Percentiles rank a stretch among this genome's conserved stretches.
phyloP scores from a whole-genome alignment of 2,888 invertebrate genomes.

The Caenorhabditis imperialis region DNA sequence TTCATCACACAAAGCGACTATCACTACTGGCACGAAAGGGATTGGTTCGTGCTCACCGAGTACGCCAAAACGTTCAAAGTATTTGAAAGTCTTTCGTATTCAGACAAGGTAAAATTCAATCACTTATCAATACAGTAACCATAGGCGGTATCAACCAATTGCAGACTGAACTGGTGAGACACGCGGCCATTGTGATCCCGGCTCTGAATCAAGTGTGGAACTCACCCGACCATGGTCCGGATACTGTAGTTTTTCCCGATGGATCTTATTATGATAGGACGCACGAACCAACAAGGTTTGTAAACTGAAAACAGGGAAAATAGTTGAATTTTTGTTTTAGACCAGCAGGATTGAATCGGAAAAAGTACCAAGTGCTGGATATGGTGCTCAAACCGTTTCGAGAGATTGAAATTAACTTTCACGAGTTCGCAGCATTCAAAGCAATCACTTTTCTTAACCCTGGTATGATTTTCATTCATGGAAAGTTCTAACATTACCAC shows the following conservation, averaged over 20 bases:
- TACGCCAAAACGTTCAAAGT: conserved; percentile 77
- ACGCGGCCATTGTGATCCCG: conserved; percentile 75
- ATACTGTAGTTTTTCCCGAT: conserved; percentile 76
- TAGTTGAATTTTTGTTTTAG: conserved; percentile 33
- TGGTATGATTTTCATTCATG: conserved; percentile 52
- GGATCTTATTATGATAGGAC: conserved; percentile 75
- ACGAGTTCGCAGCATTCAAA: conserved; percentile 77
- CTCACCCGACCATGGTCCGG: conserved; percentile 72
- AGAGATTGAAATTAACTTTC: conserved; percentile 70
- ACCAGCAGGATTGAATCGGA: conserved; percentile 61
- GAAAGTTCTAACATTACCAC: background rate
- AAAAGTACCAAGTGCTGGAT: conserved; percentile 74
- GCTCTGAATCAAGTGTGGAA: conserved; percentile 75
- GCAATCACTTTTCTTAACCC: conserved; percentile 77
- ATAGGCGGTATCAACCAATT: too few species aligned
- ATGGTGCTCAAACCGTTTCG: conserved; percentile 74
- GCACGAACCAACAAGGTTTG: conserved; percentile 69
- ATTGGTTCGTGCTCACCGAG: conserved; percentile 74
- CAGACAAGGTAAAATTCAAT: conserved; percentile 67
- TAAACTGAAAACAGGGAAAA: background rate
- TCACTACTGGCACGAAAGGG: conserved; percentile 75
- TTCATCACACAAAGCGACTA: conserved; percentile 72
- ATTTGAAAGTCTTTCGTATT: conserved; percentile 64
- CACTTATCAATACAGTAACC: too few species aligned
- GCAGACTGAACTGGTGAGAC: conserved; percentile 72